A percentile compares a stretch with the other conserved stretches of the same genome.
Conservation (phyloP, 2,888 invertebrate species). For the Cataglyphis cursor region DNA sequence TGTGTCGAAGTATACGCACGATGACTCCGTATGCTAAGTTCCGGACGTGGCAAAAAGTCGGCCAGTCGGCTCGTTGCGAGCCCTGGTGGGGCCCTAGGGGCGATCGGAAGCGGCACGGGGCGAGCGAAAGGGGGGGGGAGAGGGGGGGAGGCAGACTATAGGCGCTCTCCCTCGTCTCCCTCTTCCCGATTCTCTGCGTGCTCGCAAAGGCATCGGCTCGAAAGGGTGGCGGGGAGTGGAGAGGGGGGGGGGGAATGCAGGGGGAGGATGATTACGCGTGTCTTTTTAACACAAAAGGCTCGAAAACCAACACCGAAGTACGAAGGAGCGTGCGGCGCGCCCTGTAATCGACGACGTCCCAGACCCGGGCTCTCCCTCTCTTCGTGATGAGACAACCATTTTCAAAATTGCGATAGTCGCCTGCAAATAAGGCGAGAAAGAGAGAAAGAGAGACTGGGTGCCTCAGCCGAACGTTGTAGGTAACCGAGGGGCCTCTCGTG, state of each 20-base stretch:
- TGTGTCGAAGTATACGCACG: conserved; percentile 55
- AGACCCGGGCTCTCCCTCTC: conserved; percentile 60
- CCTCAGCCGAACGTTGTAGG: conserved; percentile 60
- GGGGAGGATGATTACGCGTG: conserved; percentile 85
- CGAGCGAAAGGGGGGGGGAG: conserved; percentile 20
- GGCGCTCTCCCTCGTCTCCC: conserved; percentile 53
- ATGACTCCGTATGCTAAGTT: conserved; percentile 67
- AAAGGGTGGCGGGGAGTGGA: background rate
- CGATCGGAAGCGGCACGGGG: conserved; percentile 16
- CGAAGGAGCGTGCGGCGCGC: conserved; percentile 83
- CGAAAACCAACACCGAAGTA: conserved; percentile 87
- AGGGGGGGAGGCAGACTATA: background rate
- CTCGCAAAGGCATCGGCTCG: conserved; percentile 48
- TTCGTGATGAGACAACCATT: conserved; percentile 85
- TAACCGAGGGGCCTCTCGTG: conserved; percentile 69
- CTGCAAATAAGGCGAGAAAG: conserved; percentile 75
- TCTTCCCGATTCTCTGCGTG: conserved; percentile 39
- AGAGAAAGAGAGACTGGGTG: conserved; percentile 71
- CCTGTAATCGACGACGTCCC: conserved; percentile 83
- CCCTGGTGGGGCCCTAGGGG: conserved; percentile 1
- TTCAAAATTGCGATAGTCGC: conserved; percentile 84
- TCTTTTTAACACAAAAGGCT: conserved; percentile 87
- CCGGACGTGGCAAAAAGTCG: conserved; percentile 39
- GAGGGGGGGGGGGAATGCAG: conserved; percentile 1
- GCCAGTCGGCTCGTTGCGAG: conserved; percentile 37